Evolutionary conservation across 2,797 vertebrate genomes (phyloP).

Genomic region (Cottoperca gobio): DNA sequence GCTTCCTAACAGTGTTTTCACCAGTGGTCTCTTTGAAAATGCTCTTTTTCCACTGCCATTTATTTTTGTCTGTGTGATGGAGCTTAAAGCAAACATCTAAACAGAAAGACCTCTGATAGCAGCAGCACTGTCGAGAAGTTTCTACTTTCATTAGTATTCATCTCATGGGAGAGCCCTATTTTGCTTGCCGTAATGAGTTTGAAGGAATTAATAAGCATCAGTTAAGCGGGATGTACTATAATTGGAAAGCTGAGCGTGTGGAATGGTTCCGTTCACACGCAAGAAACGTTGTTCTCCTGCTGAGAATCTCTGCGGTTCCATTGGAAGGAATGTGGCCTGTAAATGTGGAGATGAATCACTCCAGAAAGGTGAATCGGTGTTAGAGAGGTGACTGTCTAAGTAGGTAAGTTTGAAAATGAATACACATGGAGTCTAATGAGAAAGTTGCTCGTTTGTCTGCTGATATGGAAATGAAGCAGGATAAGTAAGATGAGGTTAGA

Average conservation of each 20-base stretch:
- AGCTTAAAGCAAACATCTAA: slow-evolving; percentile 44
- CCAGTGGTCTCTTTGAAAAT: slow-evolving; percentile 32
- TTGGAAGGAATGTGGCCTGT: slow-evolving; percentile 44
- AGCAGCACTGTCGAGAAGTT: slow-evolving; percentile 40
- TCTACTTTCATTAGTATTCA: slow-evolving; percentile 79
- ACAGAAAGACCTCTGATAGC: slow-evolving; percentile 39
- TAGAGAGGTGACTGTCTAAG: slow-evolving; percentile 44
- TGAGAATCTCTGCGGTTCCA: slow-evolving; percentile 47
- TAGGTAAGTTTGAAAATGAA: slow-evolving; percentile 45
- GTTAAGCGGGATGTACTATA: slow-evolving; percentile 83
- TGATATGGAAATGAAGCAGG: slow-evolving; percentile 38
- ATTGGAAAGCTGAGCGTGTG: slow-evolving; percentile 78
- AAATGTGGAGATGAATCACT: slow-evolving; percentile 39
- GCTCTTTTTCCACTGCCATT: slow-evolving; percentile 12
- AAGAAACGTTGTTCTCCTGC: slow-evolving; percentile 51
- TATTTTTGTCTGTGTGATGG: slow-evolving; percentile 19
- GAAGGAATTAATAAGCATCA: slow-evolving; percentile 86
- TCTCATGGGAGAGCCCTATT: slow-evolving; percentile 78
- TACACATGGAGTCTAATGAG: slow-evolving; percentile 35
- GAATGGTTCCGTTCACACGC: slow-evolving; percentile 71
- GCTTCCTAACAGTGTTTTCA: slow-evolving; percentile 20
- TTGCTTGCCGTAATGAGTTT: slow-evolving; percentile 86
- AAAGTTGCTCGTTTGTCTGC: slow-evolving; percentile 16
- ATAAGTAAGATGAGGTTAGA: slow-evolving; percentile 1
- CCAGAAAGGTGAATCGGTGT: slow-evolving; percentile 19